Conservation (phyloP, 2,113 vertebrate genomes). For the Rhinopithecus roxellana region DNA sequence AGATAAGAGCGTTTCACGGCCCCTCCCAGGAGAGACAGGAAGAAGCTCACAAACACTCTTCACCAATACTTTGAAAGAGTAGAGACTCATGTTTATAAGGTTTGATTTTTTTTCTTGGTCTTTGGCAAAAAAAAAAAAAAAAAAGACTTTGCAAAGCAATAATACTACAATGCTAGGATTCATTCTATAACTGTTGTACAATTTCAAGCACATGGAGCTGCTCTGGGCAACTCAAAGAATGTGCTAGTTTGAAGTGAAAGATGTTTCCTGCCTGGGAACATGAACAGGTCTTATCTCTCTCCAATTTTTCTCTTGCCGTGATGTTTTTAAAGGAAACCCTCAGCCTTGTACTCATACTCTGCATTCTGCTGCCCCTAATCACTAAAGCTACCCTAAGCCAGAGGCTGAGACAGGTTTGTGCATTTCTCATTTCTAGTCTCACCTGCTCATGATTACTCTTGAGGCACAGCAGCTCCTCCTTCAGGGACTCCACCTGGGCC, state of each 20-base stretch:
- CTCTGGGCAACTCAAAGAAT: not conserved
- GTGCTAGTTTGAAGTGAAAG: not conserved
- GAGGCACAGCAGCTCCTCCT: conserved; percentile 74
- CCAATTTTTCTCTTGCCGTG: not conserved
- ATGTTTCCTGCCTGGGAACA: not conserved
- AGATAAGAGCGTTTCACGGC: not conserved
- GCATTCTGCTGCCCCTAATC: not conserved
- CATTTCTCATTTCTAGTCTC: not conserved
- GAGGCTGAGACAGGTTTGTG: not conserved
- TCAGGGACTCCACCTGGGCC: conserved; percentile 75
- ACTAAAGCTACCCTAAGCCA: not conserved
- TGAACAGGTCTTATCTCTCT: not conserved
- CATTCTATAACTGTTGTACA: not conserved
- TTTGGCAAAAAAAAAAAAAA: not conserved
- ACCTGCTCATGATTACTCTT: conserved; percentile 82
- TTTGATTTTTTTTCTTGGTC: not conserved
- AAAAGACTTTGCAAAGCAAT: not conserved
- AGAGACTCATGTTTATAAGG: not conserved
- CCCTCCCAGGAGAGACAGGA: not conserved
- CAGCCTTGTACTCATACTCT: not conserved
- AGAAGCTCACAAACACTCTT: not conserved
- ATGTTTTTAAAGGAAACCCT: not conserved
- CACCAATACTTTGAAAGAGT: not conserved
- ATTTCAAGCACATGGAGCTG: too few relatives aligned
- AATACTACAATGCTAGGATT: not conserved